Conservation (phyloP, 2,797 vertebrate species). For the Momotus momota region DNA sequence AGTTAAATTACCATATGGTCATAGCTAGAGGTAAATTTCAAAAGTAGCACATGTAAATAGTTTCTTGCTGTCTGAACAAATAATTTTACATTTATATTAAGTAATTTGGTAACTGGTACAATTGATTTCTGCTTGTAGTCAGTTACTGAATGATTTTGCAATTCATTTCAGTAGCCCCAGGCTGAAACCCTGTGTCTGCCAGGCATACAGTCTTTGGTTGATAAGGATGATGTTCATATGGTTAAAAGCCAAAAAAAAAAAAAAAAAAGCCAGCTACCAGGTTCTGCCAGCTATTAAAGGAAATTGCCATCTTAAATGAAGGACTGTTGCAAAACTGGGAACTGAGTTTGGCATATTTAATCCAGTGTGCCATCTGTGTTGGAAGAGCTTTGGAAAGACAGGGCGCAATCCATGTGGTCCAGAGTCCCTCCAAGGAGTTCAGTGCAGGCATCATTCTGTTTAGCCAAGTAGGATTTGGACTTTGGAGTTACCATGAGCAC, state of each 20-base stretch:
- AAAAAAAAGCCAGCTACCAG: background rate
- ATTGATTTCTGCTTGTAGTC: conserved; percentile 42
- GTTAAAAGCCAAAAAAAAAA: background rate
- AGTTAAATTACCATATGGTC: conserved; percentile 65
- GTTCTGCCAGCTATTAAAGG: background rate
- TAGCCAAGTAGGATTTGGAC: background rate
- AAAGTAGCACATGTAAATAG: conserved; percentile 38
- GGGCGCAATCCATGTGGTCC: background rate
- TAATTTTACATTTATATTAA: conserved; percentile 49
- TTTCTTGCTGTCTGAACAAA: conserved; percentile 49
- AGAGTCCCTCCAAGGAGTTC: background rate
- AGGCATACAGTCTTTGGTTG: background rate
- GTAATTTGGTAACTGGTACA: conserved; percentile 35
- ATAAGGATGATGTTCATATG: background rate
- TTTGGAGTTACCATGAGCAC: background rate
- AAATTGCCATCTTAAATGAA: background rate
- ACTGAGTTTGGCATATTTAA: background rate
- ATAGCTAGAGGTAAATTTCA: conserved; percentile 52
- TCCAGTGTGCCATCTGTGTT: background rate
- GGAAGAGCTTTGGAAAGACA: background rate
- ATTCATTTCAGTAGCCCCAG: conserved; percentile 8
- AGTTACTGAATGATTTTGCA: background rate
- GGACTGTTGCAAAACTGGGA: background rate
- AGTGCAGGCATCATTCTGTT: background rate
- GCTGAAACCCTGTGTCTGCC: background rate